A percentile compares a stretch with the other conserved stretches of the same genome.
Conservation (phyloP, 2,888 invertebrate genomes). For the Gortyna flavago region DNA sequence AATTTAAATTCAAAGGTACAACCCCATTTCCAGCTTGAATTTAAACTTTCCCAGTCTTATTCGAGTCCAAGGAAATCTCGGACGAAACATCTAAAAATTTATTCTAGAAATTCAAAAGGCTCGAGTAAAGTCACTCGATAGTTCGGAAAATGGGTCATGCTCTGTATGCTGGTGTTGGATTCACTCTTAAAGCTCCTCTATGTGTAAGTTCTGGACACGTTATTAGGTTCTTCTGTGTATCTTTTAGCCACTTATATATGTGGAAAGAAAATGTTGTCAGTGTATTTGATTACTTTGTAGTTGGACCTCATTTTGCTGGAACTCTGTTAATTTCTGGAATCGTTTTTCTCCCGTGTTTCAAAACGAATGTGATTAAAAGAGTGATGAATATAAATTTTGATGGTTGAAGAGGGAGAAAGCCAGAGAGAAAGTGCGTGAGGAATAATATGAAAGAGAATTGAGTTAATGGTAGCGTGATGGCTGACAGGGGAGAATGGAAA, state of each 20-base stretch:
- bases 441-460: neutral
- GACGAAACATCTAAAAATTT: conserved; percentile 40
- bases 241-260: neutral
- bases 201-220: conserved; percentile 32
- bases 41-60: conserved; percentile 48
- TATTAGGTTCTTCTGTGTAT: conserved; percentile 32
- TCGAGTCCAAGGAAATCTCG: conserved; percentile 40
- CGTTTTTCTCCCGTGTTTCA: neutral
- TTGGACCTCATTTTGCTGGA: neutral
- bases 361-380: neutral
- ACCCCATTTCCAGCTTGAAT: conserved; percentile 38
- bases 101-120: conserved; percentile 62
- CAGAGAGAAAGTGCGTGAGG: neutral
- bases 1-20: conserved; percentile 54
- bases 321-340: neutral
- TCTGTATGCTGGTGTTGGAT: conserved; percentile 54
- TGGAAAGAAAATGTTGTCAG: conserved; percentile 5
- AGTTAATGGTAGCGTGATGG: neutral
- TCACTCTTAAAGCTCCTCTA: conserved; percentile 32
- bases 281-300: conserved; percentile 14
- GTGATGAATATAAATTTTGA: neutral
- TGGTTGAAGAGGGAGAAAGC: neutral
- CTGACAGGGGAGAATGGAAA: neutral
- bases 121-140: conserved; percentile 47
- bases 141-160: conserved; percentile 63